Evolutionary conservation across 1,140 invertebrate species (phyloP), one percentile per base, ranked within the genome.

Genomic region (Heliconius nattereri): DNA sequence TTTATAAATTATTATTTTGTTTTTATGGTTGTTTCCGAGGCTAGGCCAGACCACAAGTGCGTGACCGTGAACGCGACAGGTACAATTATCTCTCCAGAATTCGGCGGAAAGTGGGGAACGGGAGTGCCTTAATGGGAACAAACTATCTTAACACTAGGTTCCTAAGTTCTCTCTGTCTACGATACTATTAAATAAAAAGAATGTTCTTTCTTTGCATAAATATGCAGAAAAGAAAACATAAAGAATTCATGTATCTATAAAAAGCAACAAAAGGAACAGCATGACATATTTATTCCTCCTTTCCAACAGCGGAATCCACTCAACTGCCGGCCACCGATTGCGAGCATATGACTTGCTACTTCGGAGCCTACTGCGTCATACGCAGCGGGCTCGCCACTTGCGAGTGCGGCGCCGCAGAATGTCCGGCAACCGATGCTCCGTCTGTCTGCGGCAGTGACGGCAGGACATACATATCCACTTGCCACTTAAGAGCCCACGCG

Each of bases 351-450:
- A 96, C 96, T 37, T 98, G 98, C 91, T 96, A 97, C 89, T 98
- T 97, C 90, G 98, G 98, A 6, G 97, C 97, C 3, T 95, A 96
- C 70, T 98, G 98, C 92, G 95, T 96, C 54, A 96, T 98, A 82
- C 95, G 95, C 81, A 95, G 95, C 81, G 96, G 96, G 32, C 92
- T 95, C 37, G 97, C 96, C 5, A 96, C 96, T 78, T 98, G 97
- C 93, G 96, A 96, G 85, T 97, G 97, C 86, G 94, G 95, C 45
- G 90, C 91, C 11, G 90, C 95, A 7, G 94, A 95, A 73, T 97
- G 97, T 89, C 94, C 96, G 3, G 86, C 95, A 54, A 83, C 82
- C 26, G 88, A 90, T n/a, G 87, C 85, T 3, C 91, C 95, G 1
- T 88, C 95, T 81, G 95, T 98, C 9, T 98, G 97, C 90, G 97